These are phyloP conservation scores for Protobothrops flavoviridis DNA, from an alignment of 2,113 vertebrate species.

Conservation along the genomic window DNA sequence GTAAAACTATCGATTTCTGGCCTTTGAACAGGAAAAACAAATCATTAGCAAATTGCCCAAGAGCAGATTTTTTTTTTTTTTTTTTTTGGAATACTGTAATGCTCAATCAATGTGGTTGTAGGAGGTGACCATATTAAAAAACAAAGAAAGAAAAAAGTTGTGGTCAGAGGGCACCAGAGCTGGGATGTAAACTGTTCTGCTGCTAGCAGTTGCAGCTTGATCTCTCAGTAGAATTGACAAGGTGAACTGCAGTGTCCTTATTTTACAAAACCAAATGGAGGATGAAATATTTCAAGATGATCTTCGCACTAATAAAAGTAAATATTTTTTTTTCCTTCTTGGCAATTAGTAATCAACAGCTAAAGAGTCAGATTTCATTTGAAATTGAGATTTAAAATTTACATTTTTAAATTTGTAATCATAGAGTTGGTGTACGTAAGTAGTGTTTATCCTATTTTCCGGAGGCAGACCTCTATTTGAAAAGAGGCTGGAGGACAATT, in stretches of 20 bases:
- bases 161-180: not conserved
- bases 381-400: not conserved
- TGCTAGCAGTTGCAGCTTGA: not conserved
- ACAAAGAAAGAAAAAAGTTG: not conserved
- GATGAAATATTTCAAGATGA: not conserved
- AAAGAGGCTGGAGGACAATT: too few species aligned
- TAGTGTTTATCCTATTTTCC: not conserved
- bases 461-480: not conserved
- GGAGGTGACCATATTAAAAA: not conserved
- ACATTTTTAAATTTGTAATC: not conserved
- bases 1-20: not conserved
- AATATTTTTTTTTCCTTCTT: not conserved
- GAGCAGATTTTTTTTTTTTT: not conserved
- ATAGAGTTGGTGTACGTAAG: not conserved
- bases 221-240: not conserved
- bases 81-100: not conserved
- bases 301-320: conserved; percentile 5
- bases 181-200: not conserved
- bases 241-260: not conserved
- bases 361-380: not conserved
- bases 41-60: not conserved
- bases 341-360: not conserved
- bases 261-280: not conserved
- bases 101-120: not conserved
- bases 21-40: not conserved